These are phyloP conservation scores for Listronotus bonariensis DNA, from an alignment of 1,140 invertebrate genomes.

Conservation along the genomic window DNA sequence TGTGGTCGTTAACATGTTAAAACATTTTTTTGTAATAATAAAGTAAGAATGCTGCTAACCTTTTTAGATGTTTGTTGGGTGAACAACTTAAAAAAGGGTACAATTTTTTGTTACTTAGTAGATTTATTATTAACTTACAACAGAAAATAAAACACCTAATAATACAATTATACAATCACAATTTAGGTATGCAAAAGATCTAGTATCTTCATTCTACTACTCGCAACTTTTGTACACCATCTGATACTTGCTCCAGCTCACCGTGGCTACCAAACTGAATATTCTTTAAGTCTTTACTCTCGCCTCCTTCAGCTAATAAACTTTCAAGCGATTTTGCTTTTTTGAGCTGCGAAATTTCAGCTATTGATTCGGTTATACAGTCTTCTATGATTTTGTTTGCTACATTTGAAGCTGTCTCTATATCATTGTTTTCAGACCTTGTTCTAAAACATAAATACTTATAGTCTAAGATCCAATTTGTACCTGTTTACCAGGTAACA, in stretches of 20 bases:
- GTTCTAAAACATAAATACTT: slow-evolving; percentile 52
- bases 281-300: slow-evolving; percentile 29
- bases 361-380: slow-evolving; percentile 40
- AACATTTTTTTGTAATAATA: too few relatives aligned
- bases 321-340: slow-evolving; percentile 53
- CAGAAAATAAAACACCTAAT: too few relatives aligned
- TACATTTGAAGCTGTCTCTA: slow-evolving; percentile 47
- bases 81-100: too few relatives aligned
- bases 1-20: too few relatives aligned
- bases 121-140: too few relatives aligned
- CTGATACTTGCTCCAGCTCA: slow-evolving; percentile 50
- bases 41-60: too few relatives aligned
- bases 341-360: slow-evolving; percentile 47
- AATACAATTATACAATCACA: too few relatives aligned
- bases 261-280: slow-evolving; percentile 36
- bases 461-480: too few relatives aligned
- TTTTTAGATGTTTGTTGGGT: too few relatives aligned
- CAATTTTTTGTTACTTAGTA: too few relatives aligned
- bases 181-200: not conserved
- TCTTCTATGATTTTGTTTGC: slow-evolving; percentile 48
- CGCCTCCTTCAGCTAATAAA: slow-evolving; percentile 43
- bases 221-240: slow-evolving; percentile 50
- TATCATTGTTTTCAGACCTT: slow-evolving; percentile 64
- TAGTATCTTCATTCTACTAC: slow-evolving; percentile 42
- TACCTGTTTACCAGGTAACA: too few relatives aligned